Base-by-base conservation (phyloP, 2,888 invertebrate species). In the Ormyrus thymus region DNA sequence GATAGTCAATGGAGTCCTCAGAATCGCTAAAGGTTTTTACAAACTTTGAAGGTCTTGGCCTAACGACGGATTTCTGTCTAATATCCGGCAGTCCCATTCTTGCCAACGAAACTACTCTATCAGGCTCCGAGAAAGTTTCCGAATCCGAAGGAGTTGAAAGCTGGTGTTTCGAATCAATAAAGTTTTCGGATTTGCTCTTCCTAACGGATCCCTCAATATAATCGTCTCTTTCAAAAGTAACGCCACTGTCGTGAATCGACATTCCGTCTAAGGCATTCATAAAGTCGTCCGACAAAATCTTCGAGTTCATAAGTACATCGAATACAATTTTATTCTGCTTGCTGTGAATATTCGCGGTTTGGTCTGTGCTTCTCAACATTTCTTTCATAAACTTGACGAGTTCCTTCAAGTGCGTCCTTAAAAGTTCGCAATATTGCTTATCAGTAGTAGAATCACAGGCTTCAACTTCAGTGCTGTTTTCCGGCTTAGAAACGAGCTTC, bases 91-190 rank as follows among this genome's bases (percentile, higher is more conserved):
- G 86, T 0, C 96, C 96, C 45, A 97, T 96, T 81, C 97, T 92
- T 0, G 95, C 96, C 80, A 94, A 90, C 0, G 96, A 96, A 2
- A 97, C 96, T 79, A 93, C 94, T 64, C 96, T 92, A 87, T 97
- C 97, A 0, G 97, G 96, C 86, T 97, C 97, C 0, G 96, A 96
- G 94, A 96, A 97, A 51, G 95, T 94, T 87, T 97, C 97, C 0
- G 96, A 96, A 86, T 97, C 97, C 1, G 94, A 92, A 7, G 91
- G 91, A 9, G 85, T 85, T 3, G 86, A 87, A 0, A 81, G 70
- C 8, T 84, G 86, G 81, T 82, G 83, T 55, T 83, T 85, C 5
- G 76, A 55, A 9, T 86, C 72, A 6, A 84, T 62, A n/a, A 78
- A 70, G 59, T 86, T 86, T 15, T 86, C 87, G 0, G 86, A 86